These are phyloP conservation scores for Etheostoma spectabile DNA, from an alignment of 2,113 vertebrate genomes.

Conservation along the genomic window DNA sequence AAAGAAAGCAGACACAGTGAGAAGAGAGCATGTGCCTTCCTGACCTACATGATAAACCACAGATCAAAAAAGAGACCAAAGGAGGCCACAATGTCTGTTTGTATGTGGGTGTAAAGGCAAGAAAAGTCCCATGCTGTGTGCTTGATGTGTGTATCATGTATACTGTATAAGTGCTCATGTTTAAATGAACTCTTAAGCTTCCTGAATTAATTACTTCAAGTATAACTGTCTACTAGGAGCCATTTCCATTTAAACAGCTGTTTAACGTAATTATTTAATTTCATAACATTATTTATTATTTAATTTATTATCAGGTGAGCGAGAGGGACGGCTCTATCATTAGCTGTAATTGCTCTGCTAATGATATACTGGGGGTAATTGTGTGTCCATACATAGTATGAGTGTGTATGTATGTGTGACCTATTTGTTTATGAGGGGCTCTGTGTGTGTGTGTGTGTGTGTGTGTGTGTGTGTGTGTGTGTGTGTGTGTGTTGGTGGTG, in stretches of 20 bases:
- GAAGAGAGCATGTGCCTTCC: neutral
- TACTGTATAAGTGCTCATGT: conserved; percentile 10
- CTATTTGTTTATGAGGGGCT: conserved; percentile 36
- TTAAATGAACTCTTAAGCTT: conserved; percentile 12
- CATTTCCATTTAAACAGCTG: conserved; percentile 37
- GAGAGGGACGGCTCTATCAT: conserved; percentile 46
- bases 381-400: conserved; percentile 15
- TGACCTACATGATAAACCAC: conserved; percentile 49
- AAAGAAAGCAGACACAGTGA: conserved; percentile 19
- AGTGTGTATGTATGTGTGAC: conserved; percentile 37
- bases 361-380: conserved; percentile 52
- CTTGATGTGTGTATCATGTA: neutral
- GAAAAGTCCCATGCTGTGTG: neutral
- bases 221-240: conserved; percentile 27
- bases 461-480: conserved; percentile 16
- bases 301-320: conserved; percentile 44
- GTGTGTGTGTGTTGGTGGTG: neutral
- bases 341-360: conserved; percentile 64
- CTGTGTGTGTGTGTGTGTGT: conserved; percentile 33
- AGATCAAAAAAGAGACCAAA: conserved; percentile 61
- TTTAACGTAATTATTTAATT: conserved; percentile 29
- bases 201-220: conserved; percentile 38
- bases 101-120: conserved; percentile 15
- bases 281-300: too few species aligned
- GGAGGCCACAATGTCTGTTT: neutral